These are phyloP conservation scores for Diachasmimorpha longicaudata DNA, from an alignment of 1,140 invertebrate genomes.

Conservation along the genomic window DNA sequence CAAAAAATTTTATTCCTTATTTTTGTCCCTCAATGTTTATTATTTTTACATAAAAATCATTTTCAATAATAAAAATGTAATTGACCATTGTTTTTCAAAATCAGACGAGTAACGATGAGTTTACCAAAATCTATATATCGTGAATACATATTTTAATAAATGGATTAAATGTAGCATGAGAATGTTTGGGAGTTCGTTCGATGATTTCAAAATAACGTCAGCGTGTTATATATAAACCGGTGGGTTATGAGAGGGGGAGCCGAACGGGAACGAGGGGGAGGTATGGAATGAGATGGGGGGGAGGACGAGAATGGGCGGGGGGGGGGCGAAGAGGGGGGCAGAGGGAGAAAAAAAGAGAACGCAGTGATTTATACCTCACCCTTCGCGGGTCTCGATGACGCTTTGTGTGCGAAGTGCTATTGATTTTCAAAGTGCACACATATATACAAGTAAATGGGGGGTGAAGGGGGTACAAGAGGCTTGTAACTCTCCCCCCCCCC, in stretches of 20 bases:
- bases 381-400: conserved; percentile 38
- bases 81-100: too few relatives aligned
- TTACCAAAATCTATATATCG: not conserved
- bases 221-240: not conserved
- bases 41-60: too few relatives aligned
- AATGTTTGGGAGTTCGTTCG: not conserved
- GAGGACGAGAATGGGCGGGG: not conserved
- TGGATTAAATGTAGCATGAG: not conserved
- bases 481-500: not conserved
- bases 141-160: not conserved
- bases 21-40: too few relatives aligned
- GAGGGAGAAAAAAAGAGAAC: not conserved
- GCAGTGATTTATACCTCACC: conserved; percentile 31
- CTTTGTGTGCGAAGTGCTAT: conserved; percentile 49
- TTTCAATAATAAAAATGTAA: too few relatives aligned
- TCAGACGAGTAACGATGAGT: too few relatives aligned
- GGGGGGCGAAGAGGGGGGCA: not conserved
- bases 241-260: not conserved
- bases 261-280: not conserved
- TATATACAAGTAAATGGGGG: not conserved
- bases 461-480: conserved; percentile 5
- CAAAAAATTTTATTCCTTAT: too few relatives aligned
- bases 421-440: conserved; percentile 36
- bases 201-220: not conserved
- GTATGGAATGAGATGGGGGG: too few relatives aligned